These are phyloP conservation scores for Glyphotaelius pellucidus DNA, from an alignment of 2,888 invertebrate species.

Conservation along the genomic window DNA sequence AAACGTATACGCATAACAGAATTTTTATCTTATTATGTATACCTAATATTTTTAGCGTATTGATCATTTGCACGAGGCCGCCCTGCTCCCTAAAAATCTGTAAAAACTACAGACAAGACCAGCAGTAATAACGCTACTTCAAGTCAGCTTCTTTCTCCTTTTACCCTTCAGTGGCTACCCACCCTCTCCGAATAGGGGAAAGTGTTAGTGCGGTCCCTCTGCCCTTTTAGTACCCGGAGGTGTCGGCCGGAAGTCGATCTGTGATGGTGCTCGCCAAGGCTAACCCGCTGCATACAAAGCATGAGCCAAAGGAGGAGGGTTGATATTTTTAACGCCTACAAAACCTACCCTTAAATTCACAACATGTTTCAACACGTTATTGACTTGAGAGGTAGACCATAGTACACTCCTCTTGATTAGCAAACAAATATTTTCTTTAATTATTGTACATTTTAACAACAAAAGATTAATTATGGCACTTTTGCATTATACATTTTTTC, in stretches of 20 bases:
- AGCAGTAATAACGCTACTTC: background rate
- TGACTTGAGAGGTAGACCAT: background rate
- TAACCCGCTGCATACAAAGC: slow-evolving; percentile 32
- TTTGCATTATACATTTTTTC: too few relatives aligned
- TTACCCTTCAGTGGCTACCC: background rate
- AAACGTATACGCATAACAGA: too few relatives aligned
- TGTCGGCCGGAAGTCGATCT: slow-evolving; percentile 35
- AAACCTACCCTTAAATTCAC: background rate
- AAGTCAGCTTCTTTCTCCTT: background rate
- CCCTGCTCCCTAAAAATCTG: background rate
- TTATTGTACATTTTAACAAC: too few relatives aligned
- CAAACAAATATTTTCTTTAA: too few relatives aligned
- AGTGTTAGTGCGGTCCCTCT: background rate
- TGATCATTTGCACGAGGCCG: background rate
- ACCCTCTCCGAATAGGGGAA: background rate
- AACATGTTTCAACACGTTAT: background rate
- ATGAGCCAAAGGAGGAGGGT: background rate
- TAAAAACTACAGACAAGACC: background rate
- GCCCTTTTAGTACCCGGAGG: background rate
- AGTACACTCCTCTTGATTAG: background rate
- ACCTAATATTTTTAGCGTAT: background rate
- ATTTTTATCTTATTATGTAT: too few relatives aligned
- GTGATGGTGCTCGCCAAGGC: slow-evolving; percentile 10
- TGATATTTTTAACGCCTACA: background rate
- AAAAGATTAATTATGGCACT: too few relatives aligned